These are phyloP conservation scores for Epiblema foenella DNA, from an alignment of 2,888 invertebrate genomes.

Conservation along the genomic window DNA sequence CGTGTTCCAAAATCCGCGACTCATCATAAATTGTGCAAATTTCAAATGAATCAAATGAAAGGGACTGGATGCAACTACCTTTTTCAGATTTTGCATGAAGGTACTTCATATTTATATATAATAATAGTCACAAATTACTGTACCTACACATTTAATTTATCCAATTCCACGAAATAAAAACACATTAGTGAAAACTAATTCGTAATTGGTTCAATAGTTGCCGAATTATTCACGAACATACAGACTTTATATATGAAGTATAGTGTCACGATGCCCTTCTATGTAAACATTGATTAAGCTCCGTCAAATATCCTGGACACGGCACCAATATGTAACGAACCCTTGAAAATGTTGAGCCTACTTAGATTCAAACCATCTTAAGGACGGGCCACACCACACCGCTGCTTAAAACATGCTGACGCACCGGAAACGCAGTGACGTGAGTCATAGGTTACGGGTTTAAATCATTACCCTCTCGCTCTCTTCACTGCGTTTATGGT, in stretches of 20 bases:
- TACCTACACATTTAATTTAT: not conserved
- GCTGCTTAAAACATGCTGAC: too few relatives aligned
- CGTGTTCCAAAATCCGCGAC: too few relatives aligned
- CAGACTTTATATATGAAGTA: not conserved
- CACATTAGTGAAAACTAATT: not conserved
- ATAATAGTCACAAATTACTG: not conserved
- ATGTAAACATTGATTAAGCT: not conserved
- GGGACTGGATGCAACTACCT: too few relatives aligned
- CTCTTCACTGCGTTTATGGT: too few relatives aligned
- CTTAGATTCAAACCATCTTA: too few relatives aligned
- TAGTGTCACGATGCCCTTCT: not conserved
- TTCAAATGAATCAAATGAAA: too few relatives aligned
- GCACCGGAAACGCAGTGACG: too few relatives aligned
- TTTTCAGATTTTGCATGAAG: not conserved
- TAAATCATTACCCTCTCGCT: too few relatives aligned
- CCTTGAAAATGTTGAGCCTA: not conserved
- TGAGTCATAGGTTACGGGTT: too few relatives aligned
- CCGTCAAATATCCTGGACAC: not conserved
- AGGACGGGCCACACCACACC: too few relatives aligned
- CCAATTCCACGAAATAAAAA: too few relatives aligned
- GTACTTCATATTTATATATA: not conserved
- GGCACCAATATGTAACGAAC: not conserved
- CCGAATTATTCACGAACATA: not conserved
- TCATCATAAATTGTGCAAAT: too few relatives aligned
- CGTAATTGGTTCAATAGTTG: not conserved